Base-by-base conservation (phyloP, 2,113 vertebrate genomes). In the Burhinus oedicnemus region DNA sequence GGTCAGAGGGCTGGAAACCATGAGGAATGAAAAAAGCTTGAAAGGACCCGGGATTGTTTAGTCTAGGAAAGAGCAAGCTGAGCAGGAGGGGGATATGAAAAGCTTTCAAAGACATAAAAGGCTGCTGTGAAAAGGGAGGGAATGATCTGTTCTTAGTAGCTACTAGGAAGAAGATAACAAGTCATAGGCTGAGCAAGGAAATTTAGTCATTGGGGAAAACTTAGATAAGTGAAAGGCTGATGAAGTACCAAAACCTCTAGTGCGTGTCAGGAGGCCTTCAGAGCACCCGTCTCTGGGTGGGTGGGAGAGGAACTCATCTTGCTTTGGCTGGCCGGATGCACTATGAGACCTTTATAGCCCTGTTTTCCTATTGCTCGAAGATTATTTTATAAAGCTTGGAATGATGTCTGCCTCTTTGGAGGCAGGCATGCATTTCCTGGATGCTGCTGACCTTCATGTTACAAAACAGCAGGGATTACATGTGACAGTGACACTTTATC, bases 1-100 rank as follows among this genome's bases (percentile, higher is more conserved):
- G 16, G 71, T 92, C 88, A 90, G 91, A 89, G 68, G n/a, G 72
- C 76, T 96, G 95, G 91, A 91, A 95, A 85, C 23, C 14, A 2
- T 61, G 75, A 94, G 84, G 70, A 94, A 91, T 96, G 90, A 96
- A 90, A 62, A 96, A 69, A 60, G 77, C 83, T 90, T 81, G 86
- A 57, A 89, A 62, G 89, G 70, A 91, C 60, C 16, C 4, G 8
- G 36, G 75, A 65, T 90, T 97, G 96, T 96, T 97, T 96, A 96
- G 96, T 97, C 96, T 96, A 93, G 75, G 62, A 82, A 65, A 10
- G 60, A 83, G 27, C 47, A 78, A 49, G 72, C 87, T 84, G 74
- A 55, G 47, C 8, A 23, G 5, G 23, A 14, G 11, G 23, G 14
- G 15, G 13, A 47, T 84, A 58, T 9, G 54, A 61, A 79, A 85